Evolutionary conservation across 1,140 invertebrate species (phyloP).

Genomic region (Mylabris phalerata): DNA sequence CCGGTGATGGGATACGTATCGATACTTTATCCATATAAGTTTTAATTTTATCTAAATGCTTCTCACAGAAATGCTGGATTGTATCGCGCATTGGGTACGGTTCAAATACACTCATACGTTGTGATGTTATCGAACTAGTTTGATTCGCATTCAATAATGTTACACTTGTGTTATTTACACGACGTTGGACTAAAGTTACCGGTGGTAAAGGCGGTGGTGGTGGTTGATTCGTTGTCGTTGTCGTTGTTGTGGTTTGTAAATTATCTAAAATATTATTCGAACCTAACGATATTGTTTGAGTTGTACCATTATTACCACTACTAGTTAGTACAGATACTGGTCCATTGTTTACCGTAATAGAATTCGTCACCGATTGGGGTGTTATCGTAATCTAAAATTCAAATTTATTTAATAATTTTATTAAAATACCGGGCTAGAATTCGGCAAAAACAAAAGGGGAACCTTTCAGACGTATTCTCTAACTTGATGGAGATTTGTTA

Average conservation of each 20-base stretch:
- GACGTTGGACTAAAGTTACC: constrained; percentile 53
- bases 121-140: constrained; percentile 43
- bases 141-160: constrained; percentile 59
- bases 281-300: constrained; percentile 36
- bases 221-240: constrained; percentile 15
- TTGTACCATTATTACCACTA: constrained; percentile 21
- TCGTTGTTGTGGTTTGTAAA: constrained; percentile 30
- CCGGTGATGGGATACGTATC: constrained; percentile 76
- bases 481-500: too few relatives aligned
- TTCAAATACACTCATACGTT: constrained; percentile 79
- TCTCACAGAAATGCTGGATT: constrained; percentile 90
- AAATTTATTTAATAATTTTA: too few relatives aligned
- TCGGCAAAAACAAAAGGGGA: too few relatives aligned
- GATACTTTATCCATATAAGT: constrained; percentile 83
- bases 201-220: background rate
- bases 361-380: constrained; percentile 30
- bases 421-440: too few relatives aligned
- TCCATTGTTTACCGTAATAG: constrained; percentile 36
- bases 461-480: too few relatives aligned
- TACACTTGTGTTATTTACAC: constrained; percentile 62
- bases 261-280: constrained; percentile 22
- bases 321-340: constrained; percentile 37
- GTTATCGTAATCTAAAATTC: constrained; percentile 5
- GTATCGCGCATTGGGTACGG: constrained; percentile 83
- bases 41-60: constrained; percentile 86